phyloP scores from a whole-genome alignment of 2,797 vertebrate species.

The Gallinago nigripennis region DNA sequence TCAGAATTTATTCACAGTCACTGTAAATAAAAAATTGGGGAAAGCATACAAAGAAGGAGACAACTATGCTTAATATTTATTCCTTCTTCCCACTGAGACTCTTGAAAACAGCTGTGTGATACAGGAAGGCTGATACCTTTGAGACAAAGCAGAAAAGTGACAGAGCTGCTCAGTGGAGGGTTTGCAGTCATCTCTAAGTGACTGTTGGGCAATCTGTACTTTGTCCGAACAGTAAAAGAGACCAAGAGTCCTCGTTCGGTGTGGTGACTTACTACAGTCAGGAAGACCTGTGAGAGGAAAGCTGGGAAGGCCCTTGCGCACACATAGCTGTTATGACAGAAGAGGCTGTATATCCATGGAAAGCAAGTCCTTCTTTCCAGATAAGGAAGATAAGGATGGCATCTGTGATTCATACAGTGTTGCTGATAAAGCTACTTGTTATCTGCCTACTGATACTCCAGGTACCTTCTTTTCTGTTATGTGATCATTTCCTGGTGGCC shows the following conservation, averaged over 20 bases:
- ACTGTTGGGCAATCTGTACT: background rate
- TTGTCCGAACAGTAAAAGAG: background rate
- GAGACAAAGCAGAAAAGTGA: background rate
- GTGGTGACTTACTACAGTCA: background rate
- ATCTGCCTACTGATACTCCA: background rate
- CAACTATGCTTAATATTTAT: background rate
- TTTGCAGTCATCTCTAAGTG: background rate
- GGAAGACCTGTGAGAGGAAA: background rate
- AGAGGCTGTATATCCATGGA: background rate
- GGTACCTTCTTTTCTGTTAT: background rate
- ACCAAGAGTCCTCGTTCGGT: background rate
- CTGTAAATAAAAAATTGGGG: background rate
- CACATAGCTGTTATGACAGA: background rate
- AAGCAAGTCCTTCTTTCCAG: background rate
- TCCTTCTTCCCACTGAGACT: background rate
- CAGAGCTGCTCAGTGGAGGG: background rate
- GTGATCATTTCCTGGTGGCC: background rate
- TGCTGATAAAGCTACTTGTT: background rate
- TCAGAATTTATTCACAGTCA: background rate
- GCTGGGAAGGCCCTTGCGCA: background rate
- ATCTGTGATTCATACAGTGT: background rate
- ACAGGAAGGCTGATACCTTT: background rate
- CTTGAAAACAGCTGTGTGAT: background rate
- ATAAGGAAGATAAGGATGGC: background rate
- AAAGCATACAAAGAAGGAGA: background rate